Evolutionary conservation across 2,113 vertebrate genomes (phyloP), one percentile per base, ranked within the genome.

Genomic region (Argyrosomus japonicus): DNA sequence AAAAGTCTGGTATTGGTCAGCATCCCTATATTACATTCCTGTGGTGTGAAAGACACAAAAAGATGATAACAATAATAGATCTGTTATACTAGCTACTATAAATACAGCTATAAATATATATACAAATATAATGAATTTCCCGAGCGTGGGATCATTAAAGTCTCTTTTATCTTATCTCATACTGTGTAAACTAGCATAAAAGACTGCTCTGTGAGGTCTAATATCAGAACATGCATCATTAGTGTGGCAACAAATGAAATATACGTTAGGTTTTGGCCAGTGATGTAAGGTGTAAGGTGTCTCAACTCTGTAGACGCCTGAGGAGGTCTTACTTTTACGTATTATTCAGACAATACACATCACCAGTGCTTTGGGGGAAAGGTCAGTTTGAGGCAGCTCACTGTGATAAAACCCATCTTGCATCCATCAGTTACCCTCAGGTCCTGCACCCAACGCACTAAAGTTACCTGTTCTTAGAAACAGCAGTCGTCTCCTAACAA

Each of bases 11-110:
- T 94, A 93, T 97, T 96, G 9, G 96, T 98, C 85, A 96, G 82
- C 68, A 97, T 94, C 88, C 89, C 94, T 40, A 97, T 93, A 85
- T 91, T 92, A 82, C 94, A 95, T 81, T 92, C 93, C 97, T 98
- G 85, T 63, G 82, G 71, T 91, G 76, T 83, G 87, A 83, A 61
- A 85, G 63, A 87, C 21, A 82, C 7, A 36, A 62, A 56, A 68
- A 25, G 0, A 18, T 14, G 3, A n/a, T n/a, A 43, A 48, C 5
- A 56, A 60, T 17, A 15, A 12, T 17, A 21, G 23, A 51, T 51
- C 5, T 75, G 23, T 79, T 74, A n/a, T 0, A 58, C 18, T n/a
- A 67, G 43, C 50, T 32, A 27, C 15, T 58, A 60, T 19, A 51
- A 65, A 60, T 64, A 62, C 21, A 67, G 56, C 36, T 8, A 11